Evolutionary conservation across 2,888 invertebrate genomes (phyloP), one percentile per base, ranked within the genome.

Genomic region (Meloe dianella): DNA sequence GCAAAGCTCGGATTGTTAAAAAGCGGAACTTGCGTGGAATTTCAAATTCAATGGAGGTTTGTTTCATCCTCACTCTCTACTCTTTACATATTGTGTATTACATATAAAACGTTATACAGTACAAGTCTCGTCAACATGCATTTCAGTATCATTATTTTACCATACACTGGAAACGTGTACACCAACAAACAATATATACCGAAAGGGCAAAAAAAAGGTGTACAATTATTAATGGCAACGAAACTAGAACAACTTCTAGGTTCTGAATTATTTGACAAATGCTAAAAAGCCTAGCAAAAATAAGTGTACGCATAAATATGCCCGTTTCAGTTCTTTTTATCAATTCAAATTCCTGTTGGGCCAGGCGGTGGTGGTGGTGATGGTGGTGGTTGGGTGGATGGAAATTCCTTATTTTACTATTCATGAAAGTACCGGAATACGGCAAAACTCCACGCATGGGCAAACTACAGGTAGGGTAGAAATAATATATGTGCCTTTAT

Each of bases 1-100:
- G 77, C 74, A 74, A 71, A 79, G 77, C 78, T 71, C 75, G 78
- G 79, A 80, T 79, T 79, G 79, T 78, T 79, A 78, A 80, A 80
- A 79, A 80, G 77, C 77, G 72, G 76, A 78, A 78, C 77, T 77
- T 77, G 75, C 73, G 41, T 69, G 75, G 75, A 76, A 75, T 76
- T 75, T 74, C 51, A 63, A 66, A 69, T 72, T 72, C 72, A 68
- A 69, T 67, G 67, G 66, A 64, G 64, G 68, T 56, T 54, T 54
- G 61, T 62, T 47, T 47, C 47, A 20, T 47, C 47, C 47, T 47
- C 47, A 47, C 47, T 47, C 35, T 35, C 12, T 35, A 35, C 35
- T 35, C 47, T 47, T 47, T 47, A 10, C 47, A 47, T 47, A 47
- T 47, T 47, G n/a, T 41, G 1, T 38, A n/a, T 38, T 20, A 47